Evolutionary conservation across 2,113 vertebrate genomes (phyloP).

Genomic region (Actenoides lindsayi): DNA sequence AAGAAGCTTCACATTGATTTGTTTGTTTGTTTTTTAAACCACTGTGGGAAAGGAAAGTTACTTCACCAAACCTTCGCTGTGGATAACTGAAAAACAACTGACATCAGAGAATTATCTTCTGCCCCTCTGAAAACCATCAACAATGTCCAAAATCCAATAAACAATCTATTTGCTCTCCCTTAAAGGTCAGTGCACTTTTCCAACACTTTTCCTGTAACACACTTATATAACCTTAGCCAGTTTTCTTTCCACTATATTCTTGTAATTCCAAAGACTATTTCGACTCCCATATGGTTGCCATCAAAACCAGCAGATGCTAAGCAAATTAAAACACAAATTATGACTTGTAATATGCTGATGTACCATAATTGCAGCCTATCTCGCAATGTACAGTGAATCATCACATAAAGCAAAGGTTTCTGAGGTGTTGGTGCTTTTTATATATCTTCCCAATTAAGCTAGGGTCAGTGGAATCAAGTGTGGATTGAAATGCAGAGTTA

Average conservation of each 20-base stretch:
- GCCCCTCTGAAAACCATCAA: background rate
- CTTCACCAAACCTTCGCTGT: background rate
- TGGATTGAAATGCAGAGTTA: background rate
- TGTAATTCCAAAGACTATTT: conserved; percentile 68
- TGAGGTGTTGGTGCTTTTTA: conserved; percentile 17
- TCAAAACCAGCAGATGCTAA: conserved; percentile 73
- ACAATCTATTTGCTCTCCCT: background rate
- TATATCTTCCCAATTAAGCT: background rate
- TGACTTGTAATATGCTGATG: conserved; percentile 67
- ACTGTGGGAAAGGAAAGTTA: background rate
- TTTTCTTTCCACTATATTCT: conserved; percentile 39
- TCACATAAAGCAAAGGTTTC: conserved; percentile 33
- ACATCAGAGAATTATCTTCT: background rate
- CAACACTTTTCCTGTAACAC: conserved; percentile 6
- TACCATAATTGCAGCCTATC: conserved; percentile 57
- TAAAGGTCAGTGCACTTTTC: conserved; percentile 32
- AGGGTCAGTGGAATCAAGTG: background rate
- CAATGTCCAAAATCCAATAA: background rate
- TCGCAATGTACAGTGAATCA: conserved; percentile 55
- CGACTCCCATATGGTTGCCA: conserved; percentile 67
- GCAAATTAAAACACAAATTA: conserved; percentile 75
- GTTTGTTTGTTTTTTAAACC: background rate
- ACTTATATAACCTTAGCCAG: conserved; percentile 43
- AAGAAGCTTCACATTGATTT: background rate
- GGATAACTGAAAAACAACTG: background rate